Percentiles rank a stretch among this genome's conserved stretches.
phyloP scores from a whole-genome alignment of 2,888 invertebrate species.

The Ennomos quercinarius region DNA sequence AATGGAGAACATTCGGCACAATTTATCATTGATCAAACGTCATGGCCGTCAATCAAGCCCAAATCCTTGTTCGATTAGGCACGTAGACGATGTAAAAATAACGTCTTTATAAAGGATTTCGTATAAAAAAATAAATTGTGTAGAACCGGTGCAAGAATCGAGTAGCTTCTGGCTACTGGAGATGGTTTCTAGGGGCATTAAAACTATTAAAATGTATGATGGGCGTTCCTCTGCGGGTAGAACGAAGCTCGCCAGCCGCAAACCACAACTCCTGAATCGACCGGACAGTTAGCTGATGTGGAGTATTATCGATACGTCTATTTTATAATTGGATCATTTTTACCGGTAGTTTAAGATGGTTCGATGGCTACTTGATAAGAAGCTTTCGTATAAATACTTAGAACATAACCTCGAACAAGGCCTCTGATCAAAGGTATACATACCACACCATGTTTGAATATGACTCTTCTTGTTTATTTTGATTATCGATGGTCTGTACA shows the following conservation, averaged over 20 bases:
- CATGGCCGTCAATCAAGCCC: slow-evolving; percentile 19
- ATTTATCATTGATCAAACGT: slow-evolving; percentile 22
- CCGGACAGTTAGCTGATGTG: slow-evolving; percentile 63
- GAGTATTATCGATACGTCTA: slow-evolving; percentile 58
- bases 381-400: neutral
- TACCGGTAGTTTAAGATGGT: slow-evolving; percentile 36
- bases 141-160: slow-evolving; percentile 27
- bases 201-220: slow-evolving; percentile 78
- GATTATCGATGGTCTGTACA: neutral
- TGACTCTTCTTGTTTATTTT: neutral
- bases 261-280: slow-evolving; percentile 80
- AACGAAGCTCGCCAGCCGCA: slow-evolving; percentile 73
- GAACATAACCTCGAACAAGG: too few relatives aligned
- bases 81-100: slow-evolving; percentile 33
- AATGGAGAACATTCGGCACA: slow-evolving; percentile 18
- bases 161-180: slow-evolving; percentile 43
- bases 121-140: slow-evolving; percentile 31
- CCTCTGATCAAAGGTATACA: too few relatives aligned
- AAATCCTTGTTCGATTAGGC: slow-evolving; percentile 27
- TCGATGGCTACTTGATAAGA: slow-evolving; percentile 22
- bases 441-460: too few relatives aligned
- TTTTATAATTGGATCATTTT: slow-evolving; percentile 60
- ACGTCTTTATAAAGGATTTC: slow-evolving; percentile 37
- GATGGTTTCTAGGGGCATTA: slow-evolving; percentile 66
- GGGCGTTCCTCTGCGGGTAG: slow-evolving; percentile 66